Percentiles rank a stretch among this genome's conserved stretches.
phyloP scores from a whole-genome alignment of 2,797 vertebrate genomes.

The Epinephelus malabaricus region DNA sequence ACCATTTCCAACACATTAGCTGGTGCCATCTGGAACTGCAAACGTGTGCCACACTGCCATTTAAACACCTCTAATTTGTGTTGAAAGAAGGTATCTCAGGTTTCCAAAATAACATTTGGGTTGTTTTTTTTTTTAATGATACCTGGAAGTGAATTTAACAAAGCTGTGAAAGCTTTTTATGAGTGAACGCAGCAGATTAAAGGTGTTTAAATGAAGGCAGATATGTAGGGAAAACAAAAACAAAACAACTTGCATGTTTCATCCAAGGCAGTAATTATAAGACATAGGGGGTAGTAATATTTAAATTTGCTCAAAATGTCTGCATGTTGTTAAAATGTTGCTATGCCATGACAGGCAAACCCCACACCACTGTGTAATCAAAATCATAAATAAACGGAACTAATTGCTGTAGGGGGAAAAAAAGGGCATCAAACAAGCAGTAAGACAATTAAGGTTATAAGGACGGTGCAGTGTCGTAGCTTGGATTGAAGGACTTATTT shows the following conservation, averaged over 20 bases:
- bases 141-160: not conserved
- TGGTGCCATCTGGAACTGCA: slow-evolving; percentile 38
- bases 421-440: not conserved
- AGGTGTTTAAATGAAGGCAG: not conserved
- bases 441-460: not conserved
- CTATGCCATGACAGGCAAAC: too few species aligned
- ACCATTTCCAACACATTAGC: slow-evolving; percentile 38
- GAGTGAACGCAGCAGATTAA: not conserved
- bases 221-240: not conserved
- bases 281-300: too few species aligned
- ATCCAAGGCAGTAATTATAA: too few species aligned
- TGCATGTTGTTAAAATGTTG: too few species aligned
- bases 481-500: not conserved
- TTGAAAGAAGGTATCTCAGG: not conserved
- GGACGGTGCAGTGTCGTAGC: not conserved
- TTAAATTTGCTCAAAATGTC: too few species aligned
- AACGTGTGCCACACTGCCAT: slow-evolving; percentile 13
- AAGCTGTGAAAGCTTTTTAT: slow-evolving; percentile 1
- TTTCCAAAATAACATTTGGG: slow-evolving; percentile 2
- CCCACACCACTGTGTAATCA: too few species aligned
- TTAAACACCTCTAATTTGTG: slow-evolving; percentile 28
- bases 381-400: too few species aligned
- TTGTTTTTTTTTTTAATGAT: slow-evolving; percentile 7
- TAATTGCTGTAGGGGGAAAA: too few species aligned
- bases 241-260: not conserved